Percentiles rank a stretch among this genome's conserved stretches.
Conservation (phyloP, 1,140 invertebrate species). For the Drosophila athabasca region DNA sequence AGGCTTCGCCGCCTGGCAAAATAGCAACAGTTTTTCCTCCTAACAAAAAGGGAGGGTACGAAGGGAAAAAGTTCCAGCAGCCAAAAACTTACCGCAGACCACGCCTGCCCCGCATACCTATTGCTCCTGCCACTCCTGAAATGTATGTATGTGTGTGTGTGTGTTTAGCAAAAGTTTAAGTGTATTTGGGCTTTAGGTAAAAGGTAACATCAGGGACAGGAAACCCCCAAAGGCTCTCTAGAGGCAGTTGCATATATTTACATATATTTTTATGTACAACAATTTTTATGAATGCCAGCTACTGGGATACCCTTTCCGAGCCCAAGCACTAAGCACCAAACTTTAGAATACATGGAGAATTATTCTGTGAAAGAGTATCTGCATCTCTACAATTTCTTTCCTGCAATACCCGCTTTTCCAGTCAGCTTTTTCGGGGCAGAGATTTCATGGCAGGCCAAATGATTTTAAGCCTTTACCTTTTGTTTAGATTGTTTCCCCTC, state of each 20-base stretch:
- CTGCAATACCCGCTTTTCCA: too few species aligned
- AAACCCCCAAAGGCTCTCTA: conserved; percentile 16
- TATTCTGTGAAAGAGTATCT: too few species aligned
- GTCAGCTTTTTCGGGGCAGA: conserved; percentile 4
- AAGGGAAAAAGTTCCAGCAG: conserved; percentile 60
- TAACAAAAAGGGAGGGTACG: background rate
- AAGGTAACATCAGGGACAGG: conserved; percentile 9
- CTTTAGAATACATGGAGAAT: too few species aligned
- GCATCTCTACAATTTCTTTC: too few species aligned
- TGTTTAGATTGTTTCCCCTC: conserved; percentile 54
- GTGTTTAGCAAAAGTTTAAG: conserved; percentile 61
- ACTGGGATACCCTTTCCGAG: too few species aligned
- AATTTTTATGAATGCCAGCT: conserved; percentile 1
- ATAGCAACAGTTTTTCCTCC: conserved; percentile 70
- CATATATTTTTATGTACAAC: conserved; percentile 63
- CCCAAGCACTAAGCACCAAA: too few species aligned
- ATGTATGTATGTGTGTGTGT: conserved; percentile 9
- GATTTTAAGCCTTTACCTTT: conserved; percentile 65
- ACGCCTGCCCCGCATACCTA: conserved; percentile 1
- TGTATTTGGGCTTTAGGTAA: conserved; percentile 51
- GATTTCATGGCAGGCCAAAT: conserved; percentile 65
- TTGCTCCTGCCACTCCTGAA: background rate
- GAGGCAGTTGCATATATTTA: conserved; percentile 75
- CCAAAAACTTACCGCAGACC: conserved; percentile 50
- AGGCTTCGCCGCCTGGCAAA: conserved; percentile 68